A percentile compares a stretch with the other conserved stretches of the same genome.
These are phyloP conservation scores for Cheilosia soror DNA, from an alignment of 2,888 invertebrate species.

Conservation along the genomic window DNA sequence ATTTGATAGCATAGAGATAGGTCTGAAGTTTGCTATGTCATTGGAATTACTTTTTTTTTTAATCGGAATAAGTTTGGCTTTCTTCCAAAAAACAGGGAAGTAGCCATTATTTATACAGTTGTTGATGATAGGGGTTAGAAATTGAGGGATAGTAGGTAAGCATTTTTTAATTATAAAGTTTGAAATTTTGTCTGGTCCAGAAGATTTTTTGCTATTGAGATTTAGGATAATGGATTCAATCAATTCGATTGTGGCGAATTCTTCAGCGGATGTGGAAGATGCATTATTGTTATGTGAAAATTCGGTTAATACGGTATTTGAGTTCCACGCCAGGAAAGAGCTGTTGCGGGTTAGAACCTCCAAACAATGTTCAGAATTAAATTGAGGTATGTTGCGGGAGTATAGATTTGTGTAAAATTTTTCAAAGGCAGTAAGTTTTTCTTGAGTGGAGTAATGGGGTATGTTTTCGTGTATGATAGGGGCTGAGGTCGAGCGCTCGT, in stretches of 20 bases:
- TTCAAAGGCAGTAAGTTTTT: neutral
- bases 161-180: neutral
- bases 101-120: neutral
- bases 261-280: neutral
- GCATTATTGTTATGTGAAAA: neutral
- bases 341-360: no score
- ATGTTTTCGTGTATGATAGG: neutral
- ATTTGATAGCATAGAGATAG: neutral
- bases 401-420: neutral
- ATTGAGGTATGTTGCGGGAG: neutral
- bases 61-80: neutral
- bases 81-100: neutral
- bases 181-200: neutral
- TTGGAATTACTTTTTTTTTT: neutral
- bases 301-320: neutral
- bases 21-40: neutral
- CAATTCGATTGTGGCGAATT: neutral
- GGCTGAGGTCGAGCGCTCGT: neutral
- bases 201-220: neutral
- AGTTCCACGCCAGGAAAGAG: neutral
- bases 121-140: neutral
- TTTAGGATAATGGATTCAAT: neutral
- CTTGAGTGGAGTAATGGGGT: neutral
- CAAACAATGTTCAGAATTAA: neutral
- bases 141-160: neutral